Conservation (phyloP, 2,888 invertebrate species). For the Andrena haemorrhoa region DNA sequence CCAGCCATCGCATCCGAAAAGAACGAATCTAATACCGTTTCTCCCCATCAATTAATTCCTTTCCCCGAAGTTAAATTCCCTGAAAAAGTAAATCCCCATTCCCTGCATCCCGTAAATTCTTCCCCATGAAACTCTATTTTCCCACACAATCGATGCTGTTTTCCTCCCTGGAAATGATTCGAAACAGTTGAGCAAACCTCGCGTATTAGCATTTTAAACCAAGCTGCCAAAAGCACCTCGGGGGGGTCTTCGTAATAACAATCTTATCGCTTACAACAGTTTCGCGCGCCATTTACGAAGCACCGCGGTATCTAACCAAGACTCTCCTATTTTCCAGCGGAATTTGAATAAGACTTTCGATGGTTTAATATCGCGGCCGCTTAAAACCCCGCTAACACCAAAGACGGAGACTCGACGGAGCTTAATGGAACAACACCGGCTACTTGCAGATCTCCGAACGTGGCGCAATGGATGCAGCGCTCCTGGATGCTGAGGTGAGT, state of each 20-base stretch:
- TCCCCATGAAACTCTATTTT: background rate
- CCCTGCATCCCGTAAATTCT: background rate
- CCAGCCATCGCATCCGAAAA: too few relatives aligned
- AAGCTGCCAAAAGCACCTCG: conserved; percentile 20
- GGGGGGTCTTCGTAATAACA: conserved; percentile 41
- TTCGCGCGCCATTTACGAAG: conserved; percentile 29
- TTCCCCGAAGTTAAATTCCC: too few relatives aligned
- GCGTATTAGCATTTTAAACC: conserved; percentile 34
- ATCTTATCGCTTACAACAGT: conserved; percentile 31
- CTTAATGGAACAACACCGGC: conserved; percentile 26
- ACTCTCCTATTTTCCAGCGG: background rate
- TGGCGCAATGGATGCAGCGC: background rate
- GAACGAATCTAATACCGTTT: too few relatives aligned
- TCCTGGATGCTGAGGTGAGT: conserved; percentile 3
- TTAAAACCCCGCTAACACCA: conserved; percentile 4
- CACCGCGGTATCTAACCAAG: background rate
- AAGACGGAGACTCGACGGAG: conserved; percentile 2
- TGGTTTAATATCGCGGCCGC: conserved; percentile 24
- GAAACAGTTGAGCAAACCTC: conserved; percentile 27
- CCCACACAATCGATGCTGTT: background rate
- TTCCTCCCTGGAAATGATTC: background rate
- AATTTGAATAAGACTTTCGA: conserved; percentile 32
- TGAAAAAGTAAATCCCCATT: too few relatives aligned
- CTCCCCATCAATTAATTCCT: too few relatives aligned
- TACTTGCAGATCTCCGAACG: background rate